Conservation (phyloP, 2,888 invertebrate genomes). For the Pollenia amentaria region DNA sequence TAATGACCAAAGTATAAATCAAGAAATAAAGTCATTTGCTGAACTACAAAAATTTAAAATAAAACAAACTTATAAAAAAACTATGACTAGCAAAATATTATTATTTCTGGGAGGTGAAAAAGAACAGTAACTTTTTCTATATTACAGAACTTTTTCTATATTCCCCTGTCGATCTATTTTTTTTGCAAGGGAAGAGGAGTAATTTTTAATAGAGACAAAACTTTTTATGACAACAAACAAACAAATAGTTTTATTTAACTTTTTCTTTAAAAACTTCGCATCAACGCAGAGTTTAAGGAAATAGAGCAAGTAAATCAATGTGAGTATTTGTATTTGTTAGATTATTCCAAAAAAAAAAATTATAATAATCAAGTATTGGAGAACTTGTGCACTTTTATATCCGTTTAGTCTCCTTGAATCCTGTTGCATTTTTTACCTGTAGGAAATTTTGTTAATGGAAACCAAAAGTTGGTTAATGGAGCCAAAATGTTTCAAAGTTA, state of each 20-base stretch:
- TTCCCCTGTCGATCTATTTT: not conserved
- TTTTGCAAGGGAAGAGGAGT: not conserved
- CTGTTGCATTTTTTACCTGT: too few species aligned
- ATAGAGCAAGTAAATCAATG: not conserved
- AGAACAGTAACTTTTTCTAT: constrained; percentile 2
- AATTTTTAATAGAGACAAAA: not conserved
- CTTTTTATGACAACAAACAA: constrained; percentile 30
- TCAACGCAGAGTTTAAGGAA: not conserved
- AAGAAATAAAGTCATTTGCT: constrained; percentile 61
- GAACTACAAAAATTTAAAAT: constrained; percentile 16
- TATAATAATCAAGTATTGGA: too few species aligned
- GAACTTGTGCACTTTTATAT: too few species aligned
- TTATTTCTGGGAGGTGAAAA: constrained; percentile 40
- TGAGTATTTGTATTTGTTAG: not conserved
- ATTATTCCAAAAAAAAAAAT: too few species aligned
- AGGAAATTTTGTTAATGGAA: too few species aligned
- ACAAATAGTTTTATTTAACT: constrained; percentile 20
- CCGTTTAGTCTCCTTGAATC: too few species aligned
- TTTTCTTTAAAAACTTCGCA: constrained; percentile 2
- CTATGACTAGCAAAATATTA: constrained; percentile 51
- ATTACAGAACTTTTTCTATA: not conserved
- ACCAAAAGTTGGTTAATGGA: too few species aligned
- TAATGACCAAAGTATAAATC: constrained; percentile 72
- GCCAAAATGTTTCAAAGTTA: too few species aligned
- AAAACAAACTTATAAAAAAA: constrained; percentile 5